Percentiles rank a stretch among this genome's conserved stretches.
Conservation (phyloP, 23 tunicate species). For the Halocynthia roretzi region DNA sequence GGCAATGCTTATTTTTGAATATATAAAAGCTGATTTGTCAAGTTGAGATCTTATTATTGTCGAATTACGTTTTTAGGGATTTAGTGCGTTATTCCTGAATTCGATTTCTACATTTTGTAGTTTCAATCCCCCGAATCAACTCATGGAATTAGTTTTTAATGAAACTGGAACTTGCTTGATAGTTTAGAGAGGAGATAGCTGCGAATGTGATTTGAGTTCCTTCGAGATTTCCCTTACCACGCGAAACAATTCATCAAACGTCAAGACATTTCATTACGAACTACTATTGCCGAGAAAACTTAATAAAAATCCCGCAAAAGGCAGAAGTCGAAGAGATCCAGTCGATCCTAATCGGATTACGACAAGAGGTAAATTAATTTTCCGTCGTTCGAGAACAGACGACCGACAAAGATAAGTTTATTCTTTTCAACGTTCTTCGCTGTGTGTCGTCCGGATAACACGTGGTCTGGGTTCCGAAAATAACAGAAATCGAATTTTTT, state of each 20-base stretch:
- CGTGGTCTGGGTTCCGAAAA: too few relatives aligned
- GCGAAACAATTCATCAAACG: slow-evolving; percentile 8
- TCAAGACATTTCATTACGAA: slow-evolving; percentile 15
- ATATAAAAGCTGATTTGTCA: too few relatives aligned
- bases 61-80: too few relatives aligned
- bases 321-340: background rate
- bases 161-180: background rate
- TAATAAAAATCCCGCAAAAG: slow-evolving; percentile 22
- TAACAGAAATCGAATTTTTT: too few relatives aligned
- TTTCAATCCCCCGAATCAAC: too few relatives aligned
- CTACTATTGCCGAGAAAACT: slow-evolving; percentile 2
- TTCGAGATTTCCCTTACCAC: background rate
- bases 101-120: too few relatives aligned
- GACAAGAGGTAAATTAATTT: slow-evolving; percentile 10
- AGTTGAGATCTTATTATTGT: too few relatives aligned
- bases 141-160: too few relatives aligned
- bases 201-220: background rate
- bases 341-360: slow-evolving; percentile 29
- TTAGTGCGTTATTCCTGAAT: too few relatives aligned
- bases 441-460: too few relatives aligned
- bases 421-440: too few relatives aligned
- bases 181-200: background rate
- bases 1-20: too few relatives aligned
- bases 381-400: slow-evolving; percentile 17
- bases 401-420: slow-evolving; percentile 3